A percentile compares a stretch with the other conserved stretches of the same genome.
Conservation (phyloP, 2,113 vertebrate species). For the Mesocricetus auratus region DNA sequence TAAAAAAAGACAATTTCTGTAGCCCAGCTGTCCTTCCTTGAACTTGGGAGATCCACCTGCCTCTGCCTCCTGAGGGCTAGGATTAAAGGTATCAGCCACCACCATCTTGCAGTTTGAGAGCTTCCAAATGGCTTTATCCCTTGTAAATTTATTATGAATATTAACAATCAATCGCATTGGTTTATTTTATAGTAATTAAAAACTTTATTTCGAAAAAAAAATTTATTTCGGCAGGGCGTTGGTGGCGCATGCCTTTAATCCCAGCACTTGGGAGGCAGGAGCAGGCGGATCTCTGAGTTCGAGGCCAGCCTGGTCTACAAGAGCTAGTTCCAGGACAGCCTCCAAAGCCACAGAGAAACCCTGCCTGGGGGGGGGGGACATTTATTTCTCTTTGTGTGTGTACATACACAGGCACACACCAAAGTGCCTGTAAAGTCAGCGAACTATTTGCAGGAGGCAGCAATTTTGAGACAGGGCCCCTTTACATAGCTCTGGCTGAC, state of each 20-base stretch:
- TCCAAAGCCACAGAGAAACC: too few species aligned
- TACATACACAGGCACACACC: neutral
- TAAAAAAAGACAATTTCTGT: neutral
- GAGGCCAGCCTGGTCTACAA: too few species aligned
- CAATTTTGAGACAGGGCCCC: neutral
- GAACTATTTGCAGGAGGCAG: neutral
- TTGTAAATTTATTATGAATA: neutral
- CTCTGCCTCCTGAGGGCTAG: neutral
- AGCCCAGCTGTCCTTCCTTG: neutral
- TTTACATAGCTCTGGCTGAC: neutral
- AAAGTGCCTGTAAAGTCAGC: neutral
- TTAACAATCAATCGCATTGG: neutral
- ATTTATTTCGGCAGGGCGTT: too few species aligned
- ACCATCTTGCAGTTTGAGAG: neutral
- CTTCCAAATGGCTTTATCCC: neutral
- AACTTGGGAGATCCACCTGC: neutral
- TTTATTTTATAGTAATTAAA: neutral
- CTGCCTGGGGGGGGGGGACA: too few species aligned
- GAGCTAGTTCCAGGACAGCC: too few species aligned
- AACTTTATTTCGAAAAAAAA: too few species aligned
- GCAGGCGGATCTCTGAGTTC: too few species aligned
- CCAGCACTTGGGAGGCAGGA: too few species aligned
- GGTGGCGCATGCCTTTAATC: too few species aligned
- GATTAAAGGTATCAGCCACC: neutral
- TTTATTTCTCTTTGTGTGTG: neutral